phyloP scores from a whole-genome alignment of 2,113 vertebrate genomes.

The Bathybates hornii region DNA sequence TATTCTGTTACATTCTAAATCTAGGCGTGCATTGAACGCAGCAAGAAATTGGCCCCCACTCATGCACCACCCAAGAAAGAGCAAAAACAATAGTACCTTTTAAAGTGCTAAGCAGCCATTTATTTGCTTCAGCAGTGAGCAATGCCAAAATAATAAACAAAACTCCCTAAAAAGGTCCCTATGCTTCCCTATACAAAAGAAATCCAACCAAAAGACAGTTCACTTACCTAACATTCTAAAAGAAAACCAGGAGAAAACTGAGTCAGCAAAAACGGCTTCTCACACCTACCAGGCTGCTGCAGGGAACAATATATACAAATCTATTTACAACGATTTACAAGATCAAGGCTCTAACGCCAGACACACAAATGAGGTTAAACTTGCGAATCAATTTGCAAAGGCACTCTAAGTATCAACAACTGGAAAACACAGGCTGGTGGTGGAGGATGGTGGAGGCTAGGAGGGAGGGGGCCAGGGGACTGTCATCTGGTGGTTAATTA shows the following conservation, averaged over 20 bases:
- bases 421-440: background rate
- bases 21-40: background rate
- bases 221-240: background rate
- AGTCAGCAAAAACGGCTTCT: background rate
- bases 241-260: background rate
- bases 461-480: background rate
- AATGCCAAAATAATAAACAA: background rate
- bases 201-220: background rate
- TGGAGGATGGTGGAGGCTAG: background rate
- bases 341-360: accelerated
- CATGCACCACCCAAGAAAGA: background rate
- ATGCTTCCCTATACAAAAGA: background rate
- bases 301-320: background rate
- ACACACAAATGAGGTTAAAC: background rate
- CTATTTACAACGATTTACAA: accelerated
- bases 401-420: background rate
- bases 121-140: background rate
- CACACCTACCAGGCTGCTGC: background rate
- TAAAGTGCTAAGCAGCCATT: background rate
- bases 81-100: background rate
- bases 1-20: background rate
- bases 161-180: background rate
- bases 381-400: background rate
- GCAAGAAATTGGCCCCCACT: background rate
- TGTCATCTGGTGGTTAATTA: background rate